phyloP scores from a whole-genome alignment of 2,797 vertebrate species.

The Borostomias antarcticus region DNA sequence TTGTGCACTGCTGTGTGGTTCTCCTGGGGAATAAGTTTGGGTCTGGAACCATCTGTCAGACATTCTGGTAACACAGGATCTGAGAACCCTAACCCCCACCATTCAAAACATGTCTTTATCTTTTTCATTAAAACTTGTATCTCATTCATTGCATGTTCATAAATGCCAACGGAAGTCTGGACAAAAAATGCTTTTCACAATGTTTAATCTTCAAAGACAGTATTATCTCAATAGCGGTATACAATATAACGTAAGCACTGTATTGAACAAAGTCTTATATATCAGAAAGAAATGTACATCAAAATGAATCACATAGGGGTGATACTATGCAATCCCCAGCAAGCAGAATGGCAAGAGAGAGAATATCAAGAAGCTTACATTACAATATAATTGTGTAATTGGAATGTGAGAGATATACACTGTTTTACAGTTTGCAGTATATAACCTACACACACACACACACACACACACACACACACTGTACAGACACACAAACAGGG shows the following conservation, averaged over 20 bases:
- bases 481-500: background rate
- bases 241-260: slow-evolving; percentile 1
- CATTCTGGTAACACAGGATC: slow-evolving; percentile 10
- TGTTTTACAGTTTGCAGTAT: background rate
- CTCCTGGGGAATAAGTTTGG: slow-evolving; percentile 2
- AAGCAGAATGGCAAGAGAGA: too few species aligned
- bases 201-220: background rate
- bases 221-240: background rate
- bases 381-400: background rate
- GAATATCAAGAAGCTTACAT: slow-evolving; percentile 1
- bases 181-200: background rate
- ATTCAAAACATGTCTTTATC: background rate
- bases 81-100: background rate
- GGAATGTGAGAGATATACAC: background rate
- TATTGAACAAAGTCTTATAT: background rate
- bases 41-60: slow-evolving; percentile 14
- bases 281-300: background rate
- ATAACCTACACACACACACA: background rate
- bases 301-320: background rate
- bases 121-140: background rate
- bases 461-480: background rate
- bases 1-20: slow-evolving; percentile 4
- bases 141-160: background rate
- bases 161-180: background rate
- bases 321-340: slow-evolving; percentile 42